Percentiles rank a stretch among this genome's conserved stretches.
Evolutionary conservation across 2,797 vertebrate species (phyloP).

Genomic region (Sebastes cheni): DNA sequence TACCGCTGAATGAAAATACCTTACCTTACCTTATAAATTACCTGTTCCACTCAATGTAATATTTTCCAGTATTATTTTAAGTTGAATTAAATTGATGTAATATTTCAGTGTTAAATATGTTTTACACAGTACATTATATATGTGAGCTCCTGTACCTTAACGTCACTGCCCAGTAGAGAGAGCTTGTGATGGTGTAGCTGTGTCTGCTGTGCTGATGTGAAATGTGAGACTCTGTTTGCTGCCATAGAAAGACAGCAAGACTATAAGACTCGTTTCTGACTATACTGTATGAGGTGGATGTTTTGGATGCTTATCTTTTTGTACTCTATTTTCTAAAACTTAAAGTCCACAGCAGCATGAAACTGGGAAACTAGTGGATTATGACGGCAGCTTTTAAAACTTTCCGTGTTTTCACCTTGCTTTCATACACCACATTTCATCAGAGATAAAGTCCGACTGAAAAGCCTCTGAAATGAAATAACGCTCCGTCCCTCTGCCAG

Average conservation of each 20-base stretch:
- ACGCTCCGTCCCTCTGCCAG: conserved; percentile 12
- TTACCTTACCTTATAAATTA: background rate
- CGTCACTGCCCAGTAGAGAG: background rate
- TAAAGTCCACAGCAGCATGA: background rate
- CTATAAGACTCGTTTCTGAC: background rate
- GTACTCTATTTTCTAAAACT: background rate
- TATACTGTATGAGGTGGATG: too few relatives aligned
- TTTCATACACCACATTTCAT: conserved; percentile 37
- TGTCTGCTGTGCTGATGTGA: background rate
- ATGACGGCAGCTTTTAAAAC: background rate
- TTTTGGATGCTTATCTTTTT: background rate
- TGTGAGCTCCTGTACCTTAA: background rate
- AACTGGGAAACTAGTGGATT: background rate
- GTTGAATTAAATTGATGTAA: background rate
- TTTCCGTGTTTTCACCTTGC: background rate
- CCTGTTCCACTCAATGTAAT: background rate
- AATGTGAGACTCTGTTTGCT: background rate
- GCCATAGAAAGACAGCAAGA: background rate
- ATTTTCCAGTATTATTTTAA: background rate
- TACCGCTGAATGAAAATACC: background rate
- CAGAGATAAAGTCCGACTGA: conserved; percentile 23
- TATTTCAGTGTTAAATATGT: background rate
- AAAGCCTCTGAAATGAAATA: conserved; percentile 39
- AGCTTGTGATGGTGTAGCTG: background rate
- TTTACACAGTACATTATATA: background rate